Percentiles rank a stretch among this genome's conserved stretches.
phyloP scores from a whole-genome alignment of 2,797 vertebrate genomes.

The Artibeus jamaicensis region DNA sequence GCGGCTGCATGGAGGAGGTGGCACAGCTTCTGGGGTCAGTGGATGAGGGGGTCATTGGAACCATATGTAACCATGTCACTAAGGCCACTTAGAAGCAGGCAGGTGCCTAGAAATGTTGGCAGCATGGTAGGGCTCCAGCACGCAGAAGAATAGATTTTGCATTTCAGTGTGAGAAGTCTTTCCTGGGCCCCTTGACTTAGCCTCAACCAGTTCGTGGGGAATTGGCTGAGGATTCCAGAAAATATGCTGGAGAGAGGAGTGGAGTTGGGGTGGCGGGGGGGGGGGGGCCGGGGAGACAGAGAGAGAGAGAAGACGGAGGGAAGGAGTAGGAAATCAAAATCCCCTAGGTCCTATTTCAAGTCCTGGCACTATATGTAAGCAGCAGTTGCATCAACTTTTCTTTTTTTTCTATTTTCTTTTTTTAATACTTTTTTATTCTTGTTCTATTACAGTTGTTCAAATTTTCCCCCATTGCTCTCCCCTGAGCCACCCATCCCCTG shows the following conservation, averaged over 20 bases:
- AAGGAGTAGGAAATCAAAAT: not conserved
- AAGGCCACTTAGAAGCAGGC: rapidly evolving
- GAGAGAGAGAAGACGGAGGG: not conserved
- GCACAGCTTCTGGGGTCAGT: not conserved
- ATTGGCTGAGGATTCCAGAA: not conserved
- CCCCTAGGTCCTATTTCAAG: not conserved
- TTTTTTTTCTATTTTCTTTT: too few species aligned
- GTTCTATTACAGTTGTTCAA: too few species aligned
- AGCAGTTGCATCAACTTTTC: not conserved
- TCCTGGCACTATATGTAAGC: not conserved
- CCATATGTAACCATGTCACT: not conserved
- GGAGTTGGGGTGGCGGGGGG: not conserved
- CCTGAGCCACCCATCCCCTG: too few species aligned
- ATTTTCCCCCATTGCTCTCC: too few species aligned
- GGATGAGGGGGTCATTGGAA: not conserved
- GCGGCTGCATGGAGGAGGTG: not conserved
- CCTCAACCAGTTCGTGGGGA: not conserved
- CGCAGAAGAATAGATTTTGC: not conserved
- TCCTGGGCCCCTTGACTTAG: not conserved
- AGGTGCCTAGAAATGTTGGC: not conserved
- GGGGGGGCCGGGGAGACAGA: not conserved
- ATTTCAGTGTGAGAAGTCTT: not conserved
- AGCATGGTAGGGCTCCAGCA: too few species aligned
- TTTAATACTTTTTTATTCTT: too few species aligned
- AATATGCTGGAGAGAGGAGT: not conserved